Percentiles rank a stretch among this genome's conserved stretches.
Evolutionary conservation across 2,888 invertebrate genomes (phyloP).

Genomic region (Lampropteryx suffumata): DNA sequence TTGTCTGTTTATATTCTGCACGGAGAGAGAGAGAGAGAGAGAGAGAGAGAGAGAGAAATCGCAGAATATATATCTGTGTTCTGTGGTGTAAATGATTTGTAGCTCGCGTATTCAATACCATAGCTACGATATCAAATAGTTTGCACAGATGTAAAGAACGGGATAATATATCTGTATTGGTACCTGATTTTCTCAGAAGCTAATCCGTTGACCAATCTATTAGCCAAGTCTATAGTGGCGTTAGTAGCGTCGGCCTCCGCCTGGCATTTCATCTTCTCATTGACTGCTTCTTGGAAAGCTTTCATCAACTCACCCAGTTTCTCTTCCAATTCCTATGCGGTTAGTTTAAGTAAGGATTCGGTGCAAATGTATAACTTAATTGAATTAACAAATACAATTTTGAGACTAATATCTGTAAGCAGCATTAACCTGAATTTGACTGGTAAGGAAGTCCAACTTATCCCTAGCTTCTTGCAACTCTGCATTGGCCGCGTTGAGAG

Average conservation of each 20-base stretch:
- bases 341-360: neutral
- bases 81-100: no score
- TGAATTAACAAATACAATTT: no score
- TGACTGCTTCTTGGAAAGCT: conserved; percentile 93
- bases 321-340: conserved; percentile 87
- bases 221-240: conserved; percentile 94
- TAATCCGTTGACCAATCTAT: conserved; percentile 94
- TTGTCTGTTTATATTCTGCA: no score
- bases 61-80: no score
- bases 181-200: conserved; percentile 92
- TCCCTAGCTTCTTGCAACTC: conserved; percentile 92
- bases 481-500: conserved; percentile 92
- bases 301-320: conserved; percentile 89
- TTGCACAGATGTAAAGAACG: no score
- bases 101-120: no score
- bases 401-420: neutral
- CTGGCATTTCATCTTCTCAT: conserved; percentile 94
- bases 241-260: conserved; percentile 96
- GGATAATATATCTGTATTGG: neutral
- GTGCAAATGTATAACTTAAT: neutral
- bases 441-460: conserved; percentile 89
- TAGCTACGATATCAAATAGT: no score
- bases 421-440: conserved; percentile 82
- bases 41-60: no score
- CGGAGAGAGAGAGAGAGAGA: no score